Conservation (phyloP, 2,888 invertebrate genomes). For the Cinara cedri region DNA sequence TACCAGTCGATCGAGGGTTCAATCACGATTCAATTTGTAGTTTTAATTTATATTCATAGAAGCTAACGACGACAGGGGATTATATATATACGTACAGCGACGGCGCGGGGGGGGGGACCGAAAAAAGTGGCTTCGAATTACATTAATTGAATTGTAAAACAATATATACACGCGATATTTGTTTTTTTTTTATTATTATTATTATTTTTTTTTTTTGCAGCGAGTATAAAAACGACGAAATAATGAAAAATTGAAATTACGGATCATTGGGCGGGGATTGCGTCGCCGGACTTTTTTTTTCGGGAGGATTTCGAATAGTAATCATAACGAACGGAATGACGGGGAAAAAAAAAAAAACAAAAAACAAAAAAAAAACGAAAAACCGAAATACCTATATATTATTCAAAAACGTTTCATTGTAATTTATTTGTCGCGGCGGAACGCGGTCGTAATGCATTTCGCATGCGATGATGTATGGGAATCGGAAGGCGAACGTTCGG, state of each 20-base stretch:
- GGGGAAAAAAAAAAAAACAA: too few species aligned
- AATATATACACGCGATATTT: constrained; percentile 14
- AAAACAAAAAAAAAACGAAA: too few species aligned
- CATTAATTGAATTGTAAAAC: constrained; percentile 57
- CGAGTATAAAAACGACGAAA: constrained; percentile 54
- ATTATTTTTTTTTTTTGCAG: constrained; percentile 6
- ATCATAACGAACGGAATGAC: constrained; percentile 36
- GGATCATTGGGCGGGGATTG: constrained; percentile 51
- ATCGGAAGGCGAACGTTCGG: constrained; percentile 26
- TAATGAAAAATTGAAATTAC: constrained; percentile 57
- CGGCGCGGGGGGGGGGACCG: constrained; percentile 24
- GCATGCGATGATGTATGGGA: constrained; percentile 10
- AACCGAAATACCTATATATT: neutral
- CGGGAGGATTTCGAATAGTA: constrained; percentile 45
- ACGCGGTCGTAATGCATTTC: constrained; percentile 8
- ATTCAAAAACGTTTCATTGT: constrained; percentile 38
- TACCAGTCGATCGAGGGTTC: constrained; percentile 52
- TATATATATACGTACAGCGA: constrained; percentile 19
- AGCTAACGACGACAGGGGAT: constrained; percentile 55
- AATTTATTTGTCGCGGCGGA: constrained; percentile 49
- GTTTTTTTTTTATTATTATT: too few species aligned
- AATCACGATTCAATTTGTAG: constrained; percentile 57
- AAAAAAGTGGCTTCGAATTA: constrained; percentile 56
- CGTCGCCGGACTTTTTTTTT: constrained; percentile 29
- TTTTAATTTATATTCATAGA: constrained; percentile 57